Evolutionary conservation across 2,888 invertebrate species (phyloP), one percentile per base, ranked within the genome.

Genomic region (Lasioglossum zephyrum): DNA sequence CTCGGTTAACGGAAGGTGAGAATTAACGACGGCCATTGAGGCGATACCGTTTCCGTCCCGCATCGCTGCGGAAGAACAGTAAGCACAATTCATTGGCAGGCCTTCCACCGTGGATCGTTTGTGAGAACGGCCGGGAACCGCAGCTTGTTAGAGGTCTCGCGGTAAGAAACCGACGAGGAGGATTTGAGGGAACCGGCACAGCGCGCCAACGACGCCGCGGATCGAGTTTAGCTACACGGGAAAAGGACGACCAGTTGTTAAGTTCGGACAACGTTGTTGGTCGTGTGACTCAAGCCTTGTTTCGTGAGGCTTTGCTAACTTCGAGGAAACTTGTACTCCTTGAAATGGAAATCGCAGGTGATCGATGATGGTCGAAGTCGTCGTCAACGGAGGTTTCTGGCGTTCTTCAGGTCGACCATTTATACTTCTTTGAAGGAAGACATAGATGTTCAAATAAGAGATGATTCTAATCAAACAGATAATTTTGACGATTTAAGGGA

Each of bases 31-130:
- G 88, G 87, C 88, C 85, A 85, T 81, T 83, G 81, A 82, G 77
- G 82, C 85, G 90, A 90, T 87, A 86, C 85, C 86, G 87, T 92
- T 92, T 90, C 90, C 91, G 91, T 90, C 76, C 84, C 88, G 90
- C 87, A 86, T 90, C 90, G 88, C 89, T 88, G 90, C 89, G 84
- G 87, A 88, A 85, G 74, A 90, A 90, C 90, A 89, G 87, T 87
- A 77, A 86, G 86, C 85, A 83, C 90, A 81, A 90, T 90, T 90
- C 90, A 90, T 90, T 85, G 88, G 76, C 84, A 77, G 49, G 44
- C 74, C 76, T 41, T 63, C 63, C 16, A 72, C 53, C 79, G 83
- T 57, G 69, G 70, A 44, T 80, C 84, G 87, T 72, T 86, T 82
- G 87, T 86, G 88, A 82, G 86, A 90, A 86, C 78, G 81, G 73